phyloP scores from a whole-genome alignment of 2,113 vertebrate genomes.

The Oncorhynchus masou region DNA sequence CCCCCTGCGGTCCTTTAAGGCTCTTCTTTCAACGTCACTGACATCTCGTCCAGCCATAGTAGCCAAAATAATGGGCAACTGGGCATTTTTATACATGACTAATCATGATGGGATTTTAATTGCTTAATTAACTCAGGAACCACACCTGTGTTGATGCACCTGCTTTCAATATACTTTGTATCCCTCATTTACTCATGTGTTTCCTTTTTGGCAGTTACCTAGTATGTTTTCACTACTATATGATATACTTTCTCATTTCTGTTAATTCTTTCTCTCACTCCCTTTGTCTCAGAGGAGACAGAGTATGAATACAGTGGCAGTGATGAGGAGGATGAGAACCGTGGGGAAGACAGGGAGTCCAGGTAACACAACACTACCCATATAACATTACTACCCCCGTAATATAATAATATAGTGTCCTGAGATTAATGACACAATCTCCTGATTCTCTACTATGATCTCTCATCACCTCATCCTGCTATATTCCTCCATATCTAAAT shows the following conservation, averaged over 20 bases:
- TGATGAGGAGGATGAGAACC: constrained; percentile 89
- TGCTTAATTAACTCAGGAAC: too few relatives aligned
- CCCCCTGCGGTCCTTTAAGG: too few relatives aligned
- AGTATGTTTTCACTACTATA: background rate
- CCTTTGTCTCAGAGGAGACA: constrained; percentile 78
- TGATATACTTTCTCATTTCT: background rate
- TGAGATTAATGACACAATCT: background rate
- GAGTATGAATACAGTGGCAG: constrained; percentile 93
- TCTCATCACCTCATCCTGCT: background rate
- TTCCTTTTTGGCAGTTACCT: too few relatives aligned
- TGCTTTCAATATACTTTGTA: too few relatives aligned
- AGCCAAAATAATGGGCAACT: too few relatives aligned
- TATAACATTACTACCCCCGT: background rate
- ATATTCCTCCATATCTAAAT: background rate
- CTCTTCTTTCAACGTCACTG: too few relatives aligned
- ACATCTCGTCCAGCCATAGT: too few relatives aligned
- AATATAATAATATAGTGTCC: background rate
- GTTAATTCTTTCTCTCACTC: background rate
- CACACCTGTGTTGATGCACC: too few relatives aligned
- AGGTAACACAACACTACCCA: constrained; percentile 69
- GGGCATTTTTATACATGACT: too few relatives aligned
- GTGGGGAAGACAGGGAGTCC: constrained; percentile 87
- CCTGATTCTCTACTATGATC: background rate
- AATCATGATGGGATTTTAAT: too few relatives aligned
- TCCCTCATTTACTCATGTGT: too few relatives aligned